These are phyloP conservation scores for Lota lota DNA, from an alignment of 2,113 vertebrate species.

Conservation along the genomic window DNA sequence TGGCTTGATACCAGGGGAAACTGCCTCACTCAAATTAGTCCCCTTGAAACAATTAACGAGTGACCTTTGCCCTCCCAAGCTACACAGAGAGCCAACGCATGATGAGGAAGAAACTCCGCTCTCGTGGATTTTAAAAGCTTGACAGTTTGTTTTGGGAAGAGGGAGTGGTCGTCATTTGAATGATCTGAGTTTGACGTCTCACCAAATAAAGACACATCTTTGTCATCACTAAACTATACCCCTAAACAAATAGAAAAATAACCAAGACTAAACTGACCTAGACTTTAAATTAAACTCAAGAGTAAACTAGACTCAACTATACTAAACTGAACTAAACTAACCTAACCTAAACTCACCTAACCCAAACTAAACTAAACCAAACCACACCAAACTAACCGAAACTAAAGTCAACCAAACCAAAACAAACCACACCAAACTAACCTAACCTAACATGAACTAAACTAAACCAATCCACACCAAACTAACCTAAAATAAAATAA, in stretches of 20 bases:
- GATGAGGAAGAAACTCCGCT: constrained; percentile 26
- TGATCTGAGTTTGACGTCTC: too few relatives aligned
- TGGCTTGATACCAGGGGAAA: constrained; percentile 49
- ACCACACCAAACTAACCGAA: neutral
- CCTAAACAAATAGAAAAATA: neutral
- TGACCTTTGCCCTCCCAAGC: constrained; percentile 48
- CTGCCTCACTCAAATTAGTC: constrained; percentile 40
- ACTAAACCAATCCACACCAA: neutral
- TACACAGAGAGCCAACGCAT: constrained; percentile 39
- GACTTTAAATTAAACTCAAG: neutral
- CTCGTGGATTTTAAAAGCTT: constrained; percentile 25
- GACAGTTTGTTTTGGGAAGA: neutral
- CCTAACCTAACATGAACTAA: neutral
- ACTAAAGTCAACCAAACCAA: neutral
- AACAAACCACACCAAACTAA: neutral
- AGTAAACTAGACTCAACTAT: neutral
- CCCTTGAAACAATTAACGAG: constrained; percentile 50
- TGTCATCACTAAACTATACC: neutral
- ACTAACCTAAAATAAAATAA: neutral
- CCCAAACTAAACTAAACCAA: neutral
- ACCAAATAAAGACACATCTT: too few relatives aligned
- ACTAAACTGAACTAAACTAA: neutral
- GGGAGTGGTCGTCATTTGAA: too few relatives aligned
- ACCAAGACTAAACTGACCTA: neutral
- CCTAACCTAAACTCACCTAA: neutral